phyloP scores from a whole-genome alignment of 2,797 vertebrate species.

The Poeciliopsis presidionis region DNA sequence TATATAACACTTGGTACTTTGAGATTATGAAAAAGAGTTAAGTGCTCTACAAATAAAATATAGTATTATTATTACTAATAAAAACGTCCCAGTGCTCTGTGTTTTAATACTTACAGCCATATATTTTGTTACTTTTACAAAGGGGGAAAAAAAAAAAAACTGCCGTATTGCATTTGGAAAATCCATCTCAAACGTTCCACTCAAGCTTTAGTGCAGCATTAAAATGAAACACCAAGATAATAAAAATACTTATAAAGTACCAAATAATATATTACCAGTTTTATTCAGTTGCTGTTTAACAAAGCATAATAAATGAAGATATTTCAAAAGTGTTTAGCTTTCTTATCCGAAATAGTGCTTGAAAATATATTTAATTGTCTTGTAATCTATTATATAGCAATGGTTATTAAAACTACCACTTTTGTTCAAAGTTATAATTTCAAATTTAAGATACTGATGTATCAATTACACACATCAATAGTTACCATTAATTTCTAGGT shows the following conservation, averaged over 20 bases:
- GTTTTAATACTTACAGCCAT: not conserved
- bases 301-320: constrained; percentile 11
- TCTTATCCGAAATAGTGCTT: constrained; percentile 22
- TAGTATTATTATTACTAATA: not conserved
- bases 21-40: not conserved
- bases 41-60: not conserved
- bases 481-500: not conserved
- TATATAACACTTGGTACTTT: not conserved
- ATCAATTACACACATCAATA: not conserved
- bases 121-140: not conserved
- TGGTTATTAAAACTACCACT: not conserved
- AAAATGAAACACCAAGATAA: constrained; percentile 16
- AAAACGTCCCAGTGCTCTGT: not conserved
- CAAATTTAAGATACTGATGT: constrained; percentile 24
- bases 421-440: constrained; percentile 22
- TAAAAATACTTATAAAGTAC: constrained; percentile 17
- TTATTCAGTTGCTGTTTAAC: constrained; percentile 23
- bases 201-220: constrained; percentile 15
- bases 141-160: not conserved
- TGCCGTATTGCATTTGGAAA: not conserved
- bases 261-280: constrained; percentile 22
- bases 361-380: constrained; percentile 13
- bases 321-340: constrained; percentile 27
- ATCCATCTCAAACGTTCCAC: not conserved
- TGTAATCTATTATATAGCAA: constrained; percentile 14